Base-by-base conservation (phyloP, 1,140 invertebrate genomes). In the Drosophila prosaltans region DNA sequence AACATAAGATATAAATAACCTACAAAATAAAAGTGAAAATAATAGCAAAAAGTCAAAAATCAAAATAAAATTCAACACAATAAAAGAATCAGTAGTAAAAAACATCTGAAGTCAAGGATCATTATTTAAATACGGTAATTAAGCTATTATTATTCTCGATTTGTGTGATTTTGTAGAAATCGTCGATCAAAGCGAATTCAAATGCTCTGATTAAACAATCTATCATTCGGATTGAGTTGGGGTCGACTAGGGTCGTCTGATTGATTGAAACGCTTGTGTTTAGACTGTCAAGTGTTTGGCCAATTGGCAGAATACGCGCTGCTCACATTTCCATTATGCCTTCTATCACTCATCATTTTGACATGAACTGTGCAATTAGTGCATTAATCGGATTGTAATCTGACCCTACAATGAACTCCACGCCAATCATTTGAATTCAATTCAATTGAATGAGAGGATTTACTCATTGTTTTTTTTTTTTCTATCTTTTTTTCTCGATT, bases 121-220 rank as follows among this genome's bases (percentile, higher is more conserved):
- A 74, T 74, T 66, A 77, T 74, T 80, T 55, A 65, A 67, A 69
- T 83, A 86, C 67, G 82, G 82, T 86, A 86, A 86, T 88, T 86
- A 73, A 80, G 67, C 72, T 69, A 77, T 6, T 36, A 16, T 36
- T 36, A 5, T 10, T 51, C 8, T 16, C 45, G 10, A 21, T 48
- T 48, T 48, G 3, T 8, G 43, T 16, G 4, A 36, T 36, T 36
- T 86, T 81, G 69, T 36, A 36, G 16, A 36, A 36, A 36, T 36
- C 6, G 32, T 36, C 32, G 32, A 36, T 36, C 32, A 86, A 75
- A 71, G 69, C 61, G 54, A 65, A 75, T 68, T 60, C 64, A 75
- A 75, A 75, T 65, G 65, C 21, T 28, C 40, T n/a, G 41, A 26
- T 54, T 21, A 32, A n/a, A 65, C 41, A 75, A 75, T 75, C 65